Evolutionary conservation across 2,888 invertebrate genomes (phyloP).

Genomic region (Drosophila anomelani): DNA sequence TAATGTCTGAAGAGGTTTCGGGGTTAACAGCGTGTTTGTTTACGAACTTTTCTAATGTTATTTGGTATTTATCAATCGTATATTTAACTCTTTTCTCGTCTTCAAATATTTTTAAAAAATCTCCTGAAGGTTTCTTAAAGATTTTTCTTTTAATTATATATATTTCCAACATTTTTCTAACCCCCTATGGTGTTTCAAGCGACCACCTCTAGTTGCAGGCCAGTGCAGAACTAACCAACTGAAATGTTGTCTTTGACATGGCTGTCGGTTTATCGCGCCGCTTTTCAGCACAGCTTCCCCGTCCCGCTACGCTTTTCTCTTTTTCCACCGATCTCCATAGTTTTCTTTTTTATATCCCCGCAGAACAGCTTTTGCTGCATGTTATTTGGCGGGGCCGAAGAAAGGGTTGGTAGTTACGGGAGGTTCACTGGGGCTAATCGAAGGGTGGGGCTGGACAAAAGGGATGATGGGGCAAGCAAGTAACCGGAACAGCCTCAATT

Average conservation of each 20-base stretch:
- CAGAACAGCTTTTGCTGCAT: slow-evolving; percentile 73
- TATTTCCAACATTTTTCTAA: neutral
- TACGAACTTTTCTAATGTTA: too few relatives aligned
- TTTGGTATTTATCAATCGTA: too few relatives aligned
- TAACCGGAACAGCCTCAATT: slow-evolving; percentile 69
- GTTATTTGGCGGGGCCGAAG: slow-evolving; percentile 64
- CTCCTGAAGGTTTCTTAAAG: neutral
- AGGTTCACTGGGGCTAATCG: slow-evolving; percentile 29
- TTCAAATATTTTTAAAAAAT: neutral
- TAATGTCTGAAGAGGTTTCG: too few relatives aligned
- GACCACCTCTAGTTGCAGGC: slow-evolving; percentile 64
- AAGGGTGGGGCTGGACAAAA: slow-evolving; percentile 8
- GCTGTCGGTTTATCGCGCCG: slow-evolving; percentile 78
- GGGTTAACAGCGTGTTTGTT: too few relatives aligned
- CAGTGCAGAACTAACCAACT: slow-evolving; percentile 74
- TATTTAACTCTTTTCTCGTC: too few relatives aligned
- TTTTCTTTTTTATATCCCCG: neutral
- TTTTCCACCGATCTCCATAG: slow-evolving; percentile 5
- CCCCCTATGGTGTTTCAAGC: neutral
- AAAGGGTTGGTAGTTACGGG: neutral
- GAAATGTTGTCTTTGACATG: slow-evolving; percentile 78
- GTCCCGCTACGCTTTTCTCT: neutral
- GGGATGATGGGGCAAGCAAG: slow-evolving; percentile 12
- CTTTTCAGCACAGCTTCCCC: slow-evolving; percentile 68
- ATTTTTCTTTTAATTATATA: too few relatives aligned